These are phyloP conservation scores for Hypolimnas misippus DNA, from an alignment of 2,888 invertebrate genomes.

Conservation along the genomic window DNA sequence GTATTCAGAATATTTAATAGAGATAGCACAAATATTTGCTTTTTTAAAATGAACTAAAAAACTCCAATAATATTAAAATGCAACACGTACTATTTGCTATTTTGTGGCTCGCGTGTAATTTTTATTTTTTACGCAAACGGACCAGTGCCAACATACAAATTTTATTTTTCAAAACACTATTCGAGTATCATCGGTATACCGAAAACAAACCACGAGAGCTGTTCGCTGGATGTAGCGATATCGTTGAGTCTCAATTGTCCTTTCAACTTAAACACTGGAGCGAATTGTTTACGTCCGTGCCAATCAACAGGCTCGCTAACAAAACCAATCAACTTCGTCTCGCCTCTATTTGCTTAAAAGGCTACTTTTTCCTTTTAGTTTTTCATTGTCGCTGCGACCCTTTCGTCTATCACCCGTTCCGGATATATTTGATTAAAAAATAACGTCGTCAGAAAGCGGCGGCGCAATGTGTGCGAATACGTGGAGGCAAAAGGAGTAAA, in stretches of 20 bases:
- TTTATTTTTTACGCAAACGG: conserved; percentile 35
- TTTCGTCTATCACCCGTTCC: conserved; percentile 81
- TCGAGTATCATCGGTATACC: conserved; percentile 42
- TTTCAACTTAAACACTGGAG: conserved; percentile 78
- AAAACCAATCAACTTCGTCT: conserved; percentile 85
- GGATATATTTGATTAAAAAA: conserved; percentile 86
- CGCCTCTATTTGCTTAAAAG: conserved; percentile 84
- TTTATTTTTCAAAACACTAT: conserved; percentile 50
- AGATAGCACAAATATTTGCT: background rate
- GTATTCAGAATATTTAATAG: too few relatives aligned
- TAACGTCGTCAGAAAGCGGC: conserved; percentile 83
- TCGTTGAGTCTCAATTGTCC: conserved; percentile 77
- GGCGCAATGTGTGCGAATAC: conserved; percentile 58
- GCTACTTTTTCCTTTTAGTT: conserved; percentile 79
- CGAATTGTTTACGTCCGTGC: conserved; percentile 81
- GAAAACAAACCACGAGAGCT: conserved; percentile 52
- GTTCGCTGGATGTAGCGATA: conserved; percentile 48
- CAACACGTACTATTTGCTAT: conserved; percentile 2
- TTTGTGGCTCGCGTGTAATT: conserved; percentile 23
- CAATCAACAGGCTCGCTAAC: conserved; percentile 83
- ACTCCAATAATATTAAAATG: background rate
- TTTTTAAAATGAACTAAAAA: background rate
- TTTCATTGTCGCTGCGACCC: conserved; percentile 79
- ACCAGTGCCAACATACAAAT: conserved; percentile 43
- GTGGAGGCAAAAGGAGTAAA: conserved; percentile 75